phyloP scores from a whole-genome alignment of 2,888 invertebrate genomes.

The Punctoribates punctum region DNA sequence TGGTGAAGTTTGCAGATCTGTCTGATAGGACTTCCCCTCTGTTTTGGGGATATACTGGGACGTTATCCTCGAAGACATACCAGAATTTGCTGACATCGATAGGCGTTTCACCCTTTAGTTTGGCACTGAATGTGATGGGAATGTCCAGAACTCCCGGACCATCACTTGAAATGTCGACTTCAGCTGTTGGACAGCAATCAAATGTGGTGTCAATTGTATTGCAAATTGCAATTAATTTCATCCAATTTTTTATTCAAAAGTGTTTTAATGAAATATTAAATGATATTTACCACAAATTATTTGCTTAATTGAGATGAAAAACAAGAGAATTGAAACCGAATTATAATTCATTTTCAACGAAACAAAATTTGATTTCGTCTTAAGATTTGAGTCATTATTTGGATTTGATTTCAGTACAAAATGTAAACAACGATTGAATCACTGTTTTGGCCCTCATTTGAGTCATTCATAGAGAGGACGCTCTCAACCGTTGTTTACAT shows the following conservation, averaged over 20 bases:
- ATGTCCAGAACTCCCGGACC: slow-evolving; percentile 70
- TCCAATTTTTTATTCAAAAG: too few relatives aligned
- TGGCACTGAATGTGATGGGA: slow-evolving; percentile 66
- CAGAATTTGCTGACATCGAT: background rate
- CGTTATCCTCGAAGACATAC: slow-evolving; percentile 42
- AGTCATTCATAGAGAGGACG: too few relatives aligned
- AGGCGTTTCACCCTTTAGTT: slow-evolving; percentile 53
- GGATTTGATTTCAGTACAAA: background rate
- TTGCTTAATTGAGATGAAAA: background rate
- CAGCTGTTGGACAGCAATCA: background rate
- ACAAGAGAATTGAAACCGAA: background rate
- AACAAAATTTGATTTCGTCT: background rate
- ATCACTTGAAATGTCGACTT: slow-evolving; percentile 58
- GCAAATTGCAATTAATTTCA: too few relatives aligned
- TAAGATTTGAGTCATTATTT: background rate
- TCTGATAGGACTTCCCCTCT: background rate
- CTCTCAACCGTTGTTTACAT: too few relatives aligned
- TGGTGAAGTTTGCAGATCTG: background rate
- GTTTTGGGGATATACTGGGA: background rate
- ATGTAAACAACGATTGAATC: too few relatives aligned
- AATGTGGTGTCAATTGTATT: too few relatives aligned
- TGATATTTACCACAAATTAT: slow-evolving; percentile 21
- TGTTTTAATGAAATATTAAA: too few relatives aligned
- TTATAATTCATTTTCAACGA: background rate
- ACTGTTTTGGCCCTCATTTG: too few relatives aligned